These are phyloP conservation scores for Pentalonia nigronervosa DNA, from an alignment of 1,140 invertebrate genomes.

Conservation along the genomic window DNA sequence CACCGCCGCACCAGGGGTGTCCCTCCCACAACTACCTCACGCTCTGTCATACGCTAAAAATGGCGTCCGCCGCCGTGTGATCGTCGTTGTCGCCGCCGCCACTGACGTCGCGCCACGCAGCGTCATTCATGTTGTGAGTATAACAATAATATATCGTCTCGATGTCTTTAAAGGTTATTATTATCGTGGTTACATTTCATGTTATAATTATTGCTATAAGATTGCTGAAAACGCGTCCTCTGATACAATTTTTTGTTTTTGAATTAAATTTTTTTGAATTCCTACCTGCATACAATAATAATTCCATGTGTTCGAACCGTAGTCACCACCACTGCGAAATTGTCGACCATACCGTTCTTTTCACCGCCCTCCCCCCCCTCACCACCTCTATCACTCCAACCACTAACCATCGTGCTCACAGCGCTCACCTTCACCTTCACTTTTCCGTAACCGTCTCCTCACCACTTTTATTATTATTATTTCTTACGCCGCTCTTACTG, in stretches of 20 bases:
- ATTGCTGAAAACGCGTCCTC: not conserved
- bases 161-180: not conserved
- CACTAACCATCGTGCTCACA: not conserved
- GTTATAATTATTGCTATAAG: no score
- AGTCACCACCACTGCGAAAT: not conserved
- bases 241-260: not conserved
- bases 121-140: conserved; percentile 51
- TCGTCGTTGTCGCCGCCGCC: not conserved
- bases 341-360: not conserved
- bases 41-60: not conserved
- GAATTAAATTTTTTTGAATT: not conserved
- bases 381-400: not conserved
- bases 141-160: not conserved
- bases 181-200: no score
- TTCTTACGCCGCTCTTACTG: not conserved
- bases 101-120: not conserved
- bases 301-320: not conserved
- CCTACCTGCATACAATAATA: not conserved
- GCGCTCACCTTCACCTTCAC: not conserved
- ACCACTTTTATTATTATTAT: not conserved
- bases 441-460: not conserved
- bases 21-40: not conserved
- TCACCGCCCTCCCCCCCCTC: not conserved
- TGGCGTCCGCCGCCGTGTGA: conserved; percentile 33
- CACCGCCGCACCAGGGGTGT: no score